Evolutionary conservation across 2,113 vertebrate genomes (phyloP), one percentile per base, ranked within the genome.

Genomic region (Rana temporaria): DNA sequence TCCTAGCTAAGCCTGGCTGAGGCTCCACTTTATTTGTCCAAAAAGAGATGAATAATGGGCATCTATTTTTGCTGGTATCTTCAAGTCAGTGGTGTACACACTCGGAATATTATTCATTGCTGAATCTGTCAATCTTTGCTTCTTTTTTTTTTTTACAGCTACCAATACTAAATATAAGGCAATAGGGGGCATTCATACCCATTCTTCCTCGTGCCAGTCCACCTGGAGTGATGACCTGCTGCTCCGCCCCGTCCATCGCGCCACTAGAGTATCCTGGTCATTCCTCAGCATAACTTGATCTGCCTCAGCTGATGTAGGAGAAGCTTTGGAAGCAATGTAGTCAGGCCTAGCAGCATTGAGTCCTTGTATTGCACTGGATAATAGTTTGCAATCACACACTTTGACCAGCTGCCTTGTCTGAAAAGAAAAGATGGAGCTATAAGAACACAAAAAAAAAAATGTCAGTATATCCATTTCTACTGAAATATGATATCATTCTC

Each of bases 281-380:
- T 99, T 99, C 9, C 98, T 95, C 16, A 99, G 94, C 87, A 98
- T 95, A 60, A 99, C 98, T 85, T 98, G 98, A 55, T 99, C 98
- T 4, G 92, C 93, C 66, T 99, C 97, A 0, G 93, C 89, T 2
- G 95, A 95, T 0, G 96, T 96, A 4, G 98, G 98, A 8, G 97
- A 99, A 52, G 92, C 93, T 88, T 96, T 96, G 65, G 98, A 99
- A 86, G 98, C 98, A 6, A 99, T 96, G 86, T 98, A 99, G 85
- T 99, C 97, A 0, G 98, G 98, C 32, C 98, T 92, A 0, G 97
- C 98, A 0, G 98, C 95, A 0, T 97, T 96, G 82, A 99, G 91
- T 22, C 96, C 97, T 0, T 99, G 97, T 78, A 99, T 97, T 81
- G 98, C 96, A 22, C 93, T 96, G 66, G 96, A 96, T 89, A 99